A percentile compares a stretch with the other conserved stretches of the same genome.
Evolutionary conservation across 2,888 invertebrate species (phyloP).

Genomic region (Agrochola lychnidis): DNA sequence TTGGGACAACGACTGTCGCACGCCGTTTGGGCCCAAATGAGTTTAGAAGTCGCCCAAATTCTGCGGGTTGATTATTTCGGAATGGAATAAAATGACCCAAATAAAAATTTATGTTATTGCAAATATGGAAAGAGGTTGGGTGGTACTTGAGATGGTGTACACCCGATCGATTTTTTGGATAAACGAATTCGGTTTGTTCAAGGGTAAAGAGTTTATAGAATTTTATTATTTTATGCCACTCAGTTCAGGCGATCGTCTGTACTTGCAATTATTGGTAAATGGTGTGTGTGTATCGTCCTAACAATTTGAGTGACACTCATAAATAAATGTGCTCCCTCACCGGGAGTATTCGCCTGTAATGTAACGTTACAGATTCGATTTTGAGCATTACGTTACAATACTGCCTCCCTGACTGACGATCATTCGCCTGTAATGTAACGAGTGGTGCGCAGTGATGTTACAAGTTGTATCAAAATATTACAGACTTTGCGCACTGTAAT

Average conservation of each 20-base stretch:
- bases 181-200: conserved; percentile 32
- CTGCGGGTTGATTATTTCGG: conserved; percentile 63
- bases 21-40: conserved; percentile 65
- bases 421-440: no score
- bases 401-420: no score
- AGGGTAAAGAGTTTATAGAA: background rate
- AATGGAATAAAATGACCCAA: conserved; percentile 61
- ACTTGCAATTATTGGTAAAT: conserved; percentile 1
- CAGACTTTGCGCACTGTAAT: no score
- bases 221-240: background rate
- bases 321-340: no score
- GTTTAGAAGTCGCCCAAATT: conserved; percentile 64
- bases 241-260: background rate
- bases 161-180: conserved; percentile 26
- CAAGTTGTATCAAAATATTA: no score
- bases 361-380: no score
- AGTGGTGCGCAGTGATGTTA: no score
- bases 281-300: background rate
- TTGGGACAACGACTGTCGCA: conserved; percentile 53
- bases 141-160: conserved; percentile 41
- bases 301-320: background rate
- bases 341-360: no score
- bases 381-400: no score
- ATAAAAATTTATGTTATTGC: conserved; percentile 64
- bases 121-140: conserved; percentile 60